Evolutionary conservation across 1,140 invertebrate genomes (phyloP).

Genomic region (Brachystomella parvula): DNA sequence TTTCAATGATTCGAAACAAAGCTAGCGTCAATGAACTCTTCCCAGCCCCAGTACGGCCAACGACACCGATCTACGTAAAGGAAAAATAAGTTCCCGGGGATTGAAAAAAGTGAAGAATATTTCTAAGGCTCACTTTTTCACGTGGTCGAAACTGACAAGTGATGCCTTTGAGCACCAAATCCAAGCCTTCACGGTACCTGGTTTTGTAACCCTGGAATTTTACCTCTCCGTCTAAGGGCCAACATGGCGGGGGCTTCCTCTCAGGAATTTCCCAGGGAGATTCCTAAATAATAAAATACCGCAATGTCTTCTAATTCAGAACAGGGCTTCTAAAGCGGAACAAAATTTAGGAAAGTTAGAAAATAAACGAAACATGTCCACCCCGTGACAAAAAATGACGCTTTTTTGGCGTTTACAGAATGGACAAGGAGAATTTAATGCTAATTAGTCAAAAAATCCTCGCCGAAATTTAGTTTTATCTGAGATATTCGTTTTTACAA

Average conservation of each 20-base stretch:
- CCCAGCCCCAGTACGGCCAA: slow-evolving; percentile 46
- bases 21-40: slow-evolving; percentile 49
- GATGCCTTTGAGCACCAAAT: slow-evolving; percentile 46
- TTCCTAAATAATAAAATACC: slow-evolving; percentile 47
- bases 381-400: no score
- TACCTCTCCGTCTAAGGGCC: slow-evolving; percentile 42
- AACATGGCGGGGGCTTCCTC: slow-evolving; percentile 40
- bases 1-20: slow-evolving; percentile 49
- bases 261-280: slow-evolving; percentile 55
- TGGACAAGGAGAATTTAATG: no score
- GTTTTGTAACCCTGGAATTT: slow-evolving; percentile 43
- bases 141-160: slow-evolving; percentile 41
- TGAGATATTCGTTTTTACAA: no score
- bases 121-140: not conserved
- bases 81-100: slow-evolving; percentile 47
- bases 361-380: no score
- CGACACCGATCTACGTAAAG: slow-evolving; percentile 56
- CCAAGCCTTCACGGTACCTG: slow-evolving; percentile 42
- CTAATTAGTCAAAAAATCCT: no score
- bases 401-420: no score
- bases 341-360: no score
- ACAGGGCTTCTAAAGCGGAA: no score
- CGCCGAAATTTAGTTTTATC: no score
- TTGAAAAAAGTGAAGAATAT: not conserved
- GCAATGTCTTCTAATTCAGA: no score